Evolutionary conservation across 2,113 vertebrate genomes (phyloP), one percentile per base, ranked within the genome.

Genomic region (Fregata magnificens): DNA sequence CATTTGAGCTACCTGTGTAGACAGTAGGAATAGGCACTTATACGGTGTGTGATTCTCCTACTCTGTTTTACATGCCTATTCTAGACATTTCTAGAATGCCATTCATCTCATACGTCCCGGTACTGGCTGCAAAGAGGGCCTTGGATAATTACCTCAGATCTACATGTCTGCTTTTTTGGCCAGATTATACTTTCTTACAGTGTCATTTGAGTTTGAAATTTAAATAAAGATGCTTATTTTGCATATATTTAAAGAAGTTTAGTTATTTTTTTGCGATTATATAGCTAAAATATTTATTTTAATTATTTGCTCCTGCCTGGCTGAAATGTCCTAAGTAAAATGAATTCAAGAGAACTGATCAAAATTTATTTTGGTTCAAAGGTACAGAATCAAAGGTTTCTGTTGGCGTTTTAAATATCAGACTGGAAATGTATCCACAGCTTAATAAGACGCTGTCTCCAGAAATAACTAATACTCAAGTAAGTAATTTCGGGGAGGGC

Each of bases 301-400:
- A 82, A 38, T 62, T 7, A 7, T 82, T 94, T 94, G 6, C 21
- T 61, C 10, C 80, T 73, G n/a, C 10, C 42, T 95, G 74, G 12
- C 36, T 96, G 72, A 80, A 89, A 50, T 81, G 47, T 72, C 65
- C 17, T 10, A 44, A 69, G 18, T 65, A 36, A 82, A 88, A 7
- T 31, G 16, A 87, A 69, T 92, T 82, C 86, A 45, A 93, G 59
- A 74, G 11, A 59, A 92, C 80, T 98, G 55, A 98, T 79, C 8
- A 73, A 88, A 81, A 49, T 82, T 44, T 77, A 47, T 93, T 98
- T 98, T 85, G 31, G 26, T 97, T 97, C 88, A 40, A 97, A 99
- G 99, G 99, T 94, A 99, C 99, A 93, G 99, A 99, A 97, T 99
- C 98, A 94, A 99, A 99, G 97, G 98, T 99, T 85, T 98, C 99